Evolutionary conservation across 1,140 invertebrate species (phyloP).

Genomic region (Drosophila kikkawai): DNA sequence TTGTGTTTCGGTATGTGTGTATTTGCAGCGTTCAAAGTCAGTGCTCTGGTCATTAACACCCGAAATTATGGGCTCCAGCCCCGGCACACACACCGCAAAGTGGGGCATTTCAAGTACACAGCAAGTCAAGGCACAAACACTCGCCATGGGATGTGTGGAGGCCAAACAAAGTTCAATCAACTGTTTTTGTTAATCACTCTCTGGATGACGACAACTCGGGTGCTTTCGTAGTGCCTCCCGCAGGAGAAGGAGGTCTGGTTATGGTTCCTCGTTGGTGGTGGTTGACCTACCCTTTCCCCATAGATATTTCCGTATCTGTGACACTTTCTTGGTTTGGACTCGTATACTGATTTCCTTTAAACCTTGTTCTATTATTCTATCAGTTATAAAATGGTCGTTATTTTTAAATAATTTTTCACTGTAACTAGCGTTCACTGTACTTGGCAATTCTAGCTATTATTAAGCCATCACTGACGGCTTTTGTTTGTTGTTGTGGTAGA

Average conservation of each 20-base stretch:
- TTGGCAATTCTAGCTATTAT: slow-evolving; percentile 1
- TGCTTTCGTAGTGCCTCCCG: slow-evolving; percentile 1
- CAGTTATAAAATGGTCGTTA: too few relatives aligned
- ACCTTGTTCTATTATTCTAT: too few relatives aligned
- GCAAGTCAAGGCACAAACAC: slow-evolving; percentile 8
- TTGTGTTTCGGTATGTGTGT: not conserved
- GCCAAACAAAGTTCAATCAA: slow-evolving; percentile 66
- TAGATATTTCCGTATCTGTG: slow-evolving; percentile 4
- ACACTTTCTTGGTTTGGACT: slow-evolving; percentile 24
- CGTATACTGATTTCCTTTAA: slow-evolving; percentile 23
- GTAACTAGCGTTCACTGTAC: not conserved
- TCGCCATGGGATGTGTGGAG: slow-evolving; percentile 44
- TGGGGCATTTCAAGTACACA: slow-evolving; percentile 56
- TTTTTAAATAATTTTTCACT: not conserved
- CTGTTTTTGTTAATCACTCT: slow-evolving; percentile 59
- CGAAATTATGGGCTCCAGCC: slow-evolving; percentile 51
- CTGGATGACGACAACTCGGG: slow-evolving; percentile 32
- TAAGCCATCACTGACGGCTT: slow-evolving; percentile 2
- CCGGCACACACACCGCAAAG: slow-evolving; percentile 32
- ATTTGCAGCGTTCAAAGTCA: slow-evolving; percentile 28
- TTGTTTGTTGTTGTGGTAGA: slow-evolving; percentile 31
- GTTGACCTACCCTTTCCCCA: slow-evolving; percentile 19
- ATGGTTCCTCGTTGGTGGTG: slow-evolving; percentile 15
- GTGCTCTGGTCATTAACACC: slow-evolving; percentile 59
- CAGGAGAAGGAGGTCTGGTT: not conserved